These are phyloP conservation scores for Chaetophractus vellerosus DNA, from an alignment of 2,797 vertebrate species.

Conservation along the genomic window DNA sequence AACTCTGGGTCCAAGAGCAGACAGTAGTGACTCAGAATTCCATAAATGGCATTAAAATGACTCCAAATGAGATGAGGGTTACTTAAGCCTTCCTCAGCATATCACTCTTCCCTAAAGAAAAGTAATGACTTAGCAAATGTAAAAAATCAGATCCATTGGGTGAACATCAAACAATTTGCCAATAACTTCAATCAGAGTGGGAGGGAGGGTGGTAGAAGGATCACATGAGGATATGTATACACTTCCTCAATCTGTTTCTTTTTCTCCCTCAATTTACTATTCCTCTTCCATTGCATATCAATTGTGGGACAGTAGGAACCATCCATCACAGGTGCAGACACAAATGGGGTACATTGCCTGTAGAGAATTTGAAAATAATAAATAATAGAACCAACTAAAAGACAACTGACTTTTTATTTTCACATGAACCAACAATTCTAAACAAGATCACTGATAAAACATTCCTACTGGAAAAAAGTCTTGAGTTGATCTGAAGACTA, in stretches of 20 bases:
- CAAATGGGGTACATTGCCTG: neutral
- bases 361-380: slow-evolving; percentile 35
- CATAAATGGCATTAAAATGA: neutral
- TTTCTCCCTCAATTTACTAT: neutral
- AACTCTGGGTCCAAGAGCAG: neutral
- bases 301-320: neutral
- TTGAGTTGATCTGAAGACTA: neutral
- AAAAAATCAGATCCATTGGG: neutral
- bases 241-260: neutral
- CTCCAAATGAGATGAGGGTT: neutral
- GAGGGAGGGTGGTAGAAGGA: neutral
- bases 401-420: neutral
- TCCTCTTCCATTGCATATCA: neutral
- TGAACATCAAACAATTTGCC: neutral
- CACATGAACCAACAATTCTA: neutral
- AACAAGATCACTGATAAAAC: slow-evolving; percentile 13
- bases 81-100: neutral
- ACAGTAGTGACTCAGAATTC: neutral
- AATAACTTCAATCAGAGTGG: neutral
- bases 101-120: neutral
- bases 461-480: neutral
- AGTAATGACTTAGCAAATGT: neutral
- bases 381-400: slow-evolving; percentile 1
- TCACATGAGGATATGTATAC: accelerated
- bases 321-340: neutral